Evolutionary conservation across 1,140 invertebrate species (phyloP), one percentile per base, ranked within the genome.

Genomic region (Gryllus bimaculatus): DNA sequence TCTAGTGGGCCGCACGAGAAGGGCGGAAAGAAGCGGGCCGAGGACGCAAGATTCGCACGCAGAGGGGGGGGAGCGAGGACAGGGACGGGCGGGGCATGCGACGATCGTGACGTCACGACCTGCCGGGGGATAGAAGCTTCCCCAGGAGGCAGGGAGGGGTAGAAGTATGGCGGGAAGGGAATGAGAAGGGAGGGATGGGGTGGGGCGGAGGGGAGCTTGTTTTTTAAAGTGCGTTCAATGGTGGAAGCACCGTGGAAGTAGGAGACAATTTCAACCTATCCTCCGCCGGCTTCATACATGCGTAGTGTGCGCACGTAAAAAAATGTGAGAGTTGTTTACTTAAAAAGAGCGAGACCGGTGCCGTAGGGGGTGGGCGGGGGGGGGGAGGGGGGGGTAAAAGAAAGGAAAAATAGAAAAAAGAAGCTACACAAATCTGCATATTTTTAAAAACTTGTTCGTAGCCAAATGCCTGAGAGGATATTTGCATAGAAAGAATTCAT

Each of bases 381-480:
- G 49, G 49, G 49, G 49, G 15, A 54, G 49, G 49, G 49, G 7
- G 54, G 18, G 10, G 54, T 66, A 66, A 66, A 66, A 18, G 54
- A 66, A 18, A 66, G 54, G 54, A 66, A 66, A 39, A 66, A 66
- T 66, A 66, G 54, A 66, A 66, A 66, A 66, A 66, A 66, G 54
- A 66, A 66, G 54, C 18, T 66, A 66, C 47, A 75, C 20, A 75
- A 75, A 75, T 75, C 74, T 75, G 74, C 74, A 75, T 75, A 75
- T 47, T 75, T 21, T 75, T 75, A 75, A 75, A 75, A 75, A 75
- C 74, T 75, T 75, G 20, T 75, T 75, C 20, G 20, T 26, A 75
- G 20, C 20, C 20, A 47, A 26, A 47, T 21, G 74, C 20, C 20
- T 13, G 74, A 47, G 20, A 75, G 74, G 73, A 73, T 75, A 75